Conservation (phyloP, 2,888 invertebrate genomes). For the Oxystoma pomonae region DNA sequence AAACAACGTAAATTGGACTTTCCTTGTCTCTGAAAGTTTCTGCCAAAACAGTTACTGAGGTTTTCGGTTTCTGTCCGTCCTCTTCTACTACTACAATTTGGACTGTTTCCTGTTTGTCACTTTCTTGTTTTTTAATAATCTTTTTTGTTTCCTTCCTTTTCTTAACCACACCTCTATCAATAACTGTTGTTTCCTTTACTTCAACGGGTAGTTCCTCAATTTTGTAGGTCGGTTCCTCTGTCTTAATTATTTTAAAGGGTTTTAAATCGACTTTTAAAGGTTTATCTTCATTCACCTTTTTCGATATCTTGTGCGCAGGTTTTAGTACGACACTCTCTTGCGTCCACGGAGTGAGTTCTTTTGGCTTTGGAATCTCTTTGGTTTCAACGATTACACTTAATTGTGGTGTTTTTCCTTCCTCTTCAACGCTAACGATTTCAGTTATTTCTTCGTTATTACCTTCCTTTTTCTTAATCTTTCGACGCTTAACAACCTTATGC, state of each 20-base stretch:
- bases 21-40: background rate
- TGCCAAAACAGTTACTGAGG: conserved; percentile 30
- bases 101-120: conserved; percentile 35
- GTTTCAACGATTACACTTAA: conserved; percentile 43
- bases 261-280: conserved; percentile 41
- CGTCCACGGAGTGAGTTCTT: background rate
- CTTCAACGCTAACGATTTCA: conserved; percentile 43
- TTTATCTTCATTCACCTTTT: conserved; percentile 48
- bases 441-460: conserved; percentile 39
- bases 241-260: conserved; percentile 31
- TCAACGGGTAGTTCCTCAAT: conserved; percentile 38
- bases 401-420: conserved; percentile 41
- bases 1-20: conserved; percentile 25
- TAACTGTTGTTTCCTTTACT: conserved; percentile 35
- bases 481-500: conserved; percentile 39
- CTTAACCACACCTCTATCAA: conserved; percentile 22
- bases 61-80: conserved; percentile 30
- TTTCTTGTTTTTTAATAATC: conserved; percentile 21
- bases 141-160: conserved; percentile 32
- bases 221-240: conserved; percentile 28
- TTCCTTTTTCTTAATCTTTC: conserved; percentile 35
- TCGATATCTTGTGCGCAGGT: conserved; percentile 40
- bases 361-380: conserved; percentile 13
- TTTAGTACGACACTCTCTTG: conserved; percentile 43
- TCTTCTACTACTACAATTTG: conserved; percentile 45